Base-by-base conservation (phyloP, 2,888 invertebrate genomes). In the Chromoteleia sp. region DNA sequence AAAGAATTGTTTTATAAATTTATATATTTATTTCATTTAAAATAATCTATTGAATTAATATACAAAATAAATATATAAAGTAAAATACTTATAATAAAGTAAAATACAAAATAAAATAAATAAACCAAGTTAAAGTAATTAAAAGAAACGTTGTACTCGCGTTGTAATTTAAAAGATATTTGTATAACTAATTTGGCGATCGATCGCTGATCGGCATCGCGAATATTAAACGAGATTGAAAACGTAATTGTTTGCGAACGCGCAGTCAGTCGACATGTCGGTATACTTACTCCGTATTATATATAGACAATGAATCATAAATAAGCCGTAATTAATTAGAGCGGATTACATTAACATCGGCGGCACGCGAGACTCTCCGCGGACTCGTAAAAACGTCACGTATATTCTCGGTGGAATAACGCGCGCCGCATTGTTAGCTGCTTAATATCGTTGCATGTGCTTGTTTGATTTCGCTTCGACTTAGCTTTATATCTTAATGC, bases 371-470 rank as follows among this genome's bases (percentile, higher is more conserved):
- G 86, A 87, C 86, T 87, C 88, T 87, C 86, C 78, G 84, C 83
- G 87, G 88, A 85, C 86, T 87, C 88, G 85, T 89, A 87, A 89
- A 89, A 88, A 87, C 86, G 88, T 87, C 87, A 84, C 86, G 87
- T 88, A 87, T 87, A 86, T 87, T 86, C 84, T 87, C 87, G 82
- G 43, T 15, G 79, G 78, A 78, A 43, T 71, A 83, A 83, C 68
- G 77, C 82, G 78, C 81, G 52, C 71, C 80, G 84, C 85, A 85
- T 86, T 85, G 85, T 85, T 86, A 82, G 80, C 84, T 82, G 85
- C 85, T 86, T 85, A 83, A 79, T 83, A 81, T 81, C 82, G 83
- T 83, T 80, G 85, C 83, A 76, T 74, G 81, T 8, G 81, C 45
- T 70, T 58, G 82, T 81, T 73, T 78, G 82, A 76, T 78, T 76